These are phyloP conservation scores for Ramphastos sulfuratus DNA, from an alignment of 2,113 vertebrate genomes.

Conservation along the genomic window DNA sequence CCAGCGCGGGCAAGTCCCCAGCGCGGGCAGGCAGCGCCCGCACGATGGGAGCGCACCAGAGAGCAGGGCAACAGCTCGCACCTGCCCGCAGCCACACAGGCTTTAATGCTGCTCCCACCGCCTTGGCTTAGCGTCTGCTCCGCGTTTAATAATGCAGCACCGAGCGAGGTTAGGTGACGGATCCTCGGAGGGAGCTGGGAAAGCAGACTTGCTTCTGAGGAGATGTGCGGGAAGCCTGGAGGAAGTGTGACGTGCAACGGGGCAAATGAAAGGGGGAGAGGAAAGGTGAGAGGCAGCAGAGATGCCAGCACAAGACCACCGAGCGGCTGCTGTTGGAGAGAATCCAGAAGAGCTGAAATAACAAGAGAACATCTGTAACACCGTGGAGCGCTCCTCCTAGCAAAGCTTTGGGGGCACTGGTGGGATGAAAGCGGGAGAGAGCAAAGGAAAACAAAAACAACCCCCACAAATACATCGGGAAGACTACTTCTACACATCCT, in stretches of 20 bases:
- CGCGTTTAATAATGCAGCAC: not conserved
- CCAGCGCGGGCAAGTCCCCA: too few species aligned
- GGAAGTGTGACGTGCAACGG: accelerated
- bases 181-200: not conserved
- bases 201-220: not conserved
- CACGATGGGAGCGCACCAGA: not conserved
- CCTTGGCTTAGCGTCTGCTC: not conserved
- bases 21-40: accelerated
- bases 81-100: not conserved
- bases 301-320: not conserved
- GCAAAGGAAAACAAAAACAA: constrained; percentile 17
- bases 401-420: not conserved
- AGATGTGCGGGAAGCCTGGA: not conserved
- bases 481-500: not conserved
- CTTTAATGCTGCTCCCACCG: not conserved
- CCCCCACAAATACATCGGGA: not conserved
- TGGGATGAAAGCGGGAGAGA: not conserved
- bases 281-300: not conserved
- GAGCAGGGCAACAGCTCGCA: not conserved
- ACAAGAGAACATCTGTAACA: not conserved
- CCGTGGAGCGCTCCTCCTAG: not conserved
- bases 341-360: not conserved
- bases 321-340: not conserved
- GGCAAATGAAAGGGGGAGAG: not conserved
- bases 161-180: not conserved